Evolutionary conservation across 1,140 invertebrate species (phyloP), one percentile per base, ranked within the genome.

Genomic region (Samia ricini): DNA sequence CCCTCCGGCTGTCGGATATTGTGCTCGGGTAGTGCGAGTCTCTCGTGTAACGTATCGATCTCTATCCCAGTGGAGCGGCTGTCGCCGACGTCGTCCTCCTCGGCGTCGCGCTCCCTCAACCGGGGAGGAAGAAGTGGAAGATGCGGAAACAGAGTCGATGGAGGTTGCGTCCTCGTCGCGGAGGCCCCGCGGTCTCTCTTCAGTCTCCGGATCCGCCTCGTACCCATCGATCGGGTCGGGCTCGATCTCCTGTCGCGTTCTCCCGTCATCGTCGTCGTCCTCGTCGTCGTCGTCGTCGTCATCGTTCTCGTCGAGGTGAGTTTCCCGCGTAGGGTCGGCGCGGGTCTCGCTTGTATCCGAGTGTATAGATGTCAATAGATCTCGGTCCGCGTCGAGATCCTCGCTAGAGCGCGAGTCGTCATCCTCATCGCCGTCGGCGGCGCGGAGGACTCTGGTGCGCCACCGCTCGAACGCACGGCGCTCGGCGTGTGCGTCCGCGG

Each of bases 401-500:
- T 76, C 77, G 68, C 74, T 79, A 23, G 79, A 80, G 15, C 73
- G 77, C 4, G 66, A 69, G 7, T 76, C 76, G 51, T 78, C 74
- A 33, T 77, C n/a, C n/a, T n/a, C n/a, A n/a, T n/a, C n/a, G n/a
- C n/a, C 76, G 20, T 69, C 72, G 4, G 60, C 58, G 18, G 66
- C 64, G 3, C 77, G 63, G 15, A 81, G 55, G 20, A 79, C 77
- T 21, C 77, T 73, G 5, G 66, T 72, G 0, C 81, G 76, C 83
- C 77, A 81, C 7, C 72, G 77, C 57, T 84, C 79, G 64, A 82
- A 81, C 22, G 78, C 78, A 42, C 73, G 66, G 4, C 79, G 64
- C 26, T 81, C 81, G 29, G 77, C 76, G 8, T 57, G 67, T 22
- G 79, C 72, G 60, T 79, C 78, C 0, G 61, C 56, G 15, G 72